Conservation (phyloP, 2,888 invertebrate species). For the Coleophora deauratella region DNA sequence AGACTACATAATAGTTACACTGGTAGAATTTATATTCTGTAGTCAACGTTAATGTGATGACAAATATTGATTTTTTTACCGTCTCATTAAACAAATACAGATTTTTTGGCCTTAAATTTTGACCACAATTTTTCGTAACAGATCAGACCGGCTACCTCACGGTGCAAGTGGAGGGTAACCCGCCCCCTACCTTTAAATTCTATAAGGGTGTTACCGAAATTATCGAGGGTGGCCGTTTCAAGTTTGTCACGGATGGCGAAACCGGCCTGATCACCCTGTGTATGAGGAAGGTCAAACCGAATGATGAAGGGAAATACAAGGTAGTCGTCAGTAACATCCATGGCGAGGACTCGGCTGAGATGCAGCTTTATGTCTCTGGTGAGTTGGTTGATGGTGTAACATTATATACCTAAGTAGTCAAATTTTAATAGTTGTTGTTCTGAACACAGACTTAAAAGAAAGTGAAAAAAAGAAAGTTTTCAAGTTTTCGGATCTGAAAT, state of each 20-base stretch:
- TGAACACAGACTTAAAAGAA: too few relatives aligned
- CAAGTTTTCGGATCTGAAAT: too few relatives aligned
- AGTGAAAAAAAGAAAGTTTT: too few relatives aligned
- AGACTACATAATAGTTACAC: too few relatives aligned
- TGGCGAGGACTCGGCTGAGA: constrained; percentile 96
- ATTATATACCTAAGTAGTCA: background rate
- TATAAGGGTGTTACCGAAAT: constrained; percentile 96
- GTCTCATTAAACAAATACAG: too few relatives aligned
- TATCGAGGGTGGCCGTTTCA: constrained; percentile 95
- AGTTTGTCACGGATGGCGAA: constrained; percentile 95
- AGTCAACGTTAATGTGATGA: too few relatives aligned
- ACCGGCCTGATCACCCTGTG: constrained; percentile 93
- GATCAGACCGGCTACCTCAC: constrained; percentile 95
- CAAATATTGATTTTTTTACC: too few relatives aligned
- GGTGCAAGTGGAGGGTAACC: constrained; percentile 94
- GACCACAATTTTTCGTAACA: constrained; percentile 35
- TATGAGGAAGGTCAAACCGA: constrained; percentile 96
- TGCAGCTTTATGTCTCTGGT: constrained; percentile 97
- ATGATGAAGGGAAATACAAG: constrained; percentile 97
- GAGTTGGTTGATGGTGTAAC: constrained; percentile 23
- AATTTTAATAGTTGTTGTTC: constrained; percentile 1
- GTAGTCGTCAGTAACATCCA: constrained; percentile 93
- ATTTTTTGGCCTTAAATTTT: background rate
- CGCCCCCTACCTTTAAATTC: constrained; percentile 95
- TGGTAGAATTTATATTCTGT: too few relatives aligned